Conservation (phyloP, 1,140 invertebrate genomes). For the Drosophila nannoptera region DNA sequence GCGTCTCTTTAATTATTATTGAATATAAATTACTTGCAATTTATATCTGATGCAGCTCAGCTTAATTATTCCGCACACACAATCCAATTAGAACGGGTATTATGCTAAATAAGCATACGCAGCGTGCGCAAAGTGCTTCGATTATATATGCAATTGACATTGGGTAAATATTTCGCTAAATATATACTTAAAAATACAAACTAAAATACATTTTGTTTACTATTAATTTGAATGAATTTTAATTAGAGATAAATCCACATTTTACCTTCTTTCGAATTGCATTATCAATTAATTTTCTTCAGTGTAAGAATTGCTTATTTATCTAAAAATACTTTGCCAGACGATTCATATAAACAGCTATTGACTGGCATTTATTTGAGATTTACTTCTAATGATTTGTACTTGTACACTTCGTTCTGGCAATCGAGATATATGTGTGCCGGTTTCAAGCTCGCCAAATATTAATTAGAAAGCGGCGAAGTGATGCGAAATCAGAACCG, state of each 20-base stretch:
- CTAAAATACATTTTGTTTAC: too few species aligned
- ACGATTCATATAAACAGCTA: constrained; percentile 5
- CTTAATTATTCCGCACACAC: constrained; percentile 1
- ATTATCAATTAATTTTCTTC: background rate
- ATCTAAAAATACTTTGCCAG: background rate
- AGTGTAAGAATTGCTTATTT: background rate
- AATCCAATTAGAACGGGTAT: constrained; percentile 9
- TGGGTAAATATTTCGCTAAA: background rate
- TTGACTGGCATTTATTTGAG: constrained; percentile 11
- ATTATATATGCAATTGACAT: background rate
- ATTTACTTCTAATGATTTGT: constrained; percentile 25
- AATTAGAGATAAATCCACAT: too few species aligned
- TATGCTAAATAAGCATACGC: constrained; percentile 8
- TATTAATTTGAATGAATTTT: too few species aligned
- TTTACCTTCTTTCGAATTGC: background rate
- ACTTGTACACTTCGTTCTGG: background rate
- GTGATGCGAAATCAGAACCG: constrained; percentile 51
- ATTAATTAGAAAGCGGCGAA: constrained; percentile 52
- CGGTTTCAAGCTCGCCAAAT: constrained; percentile 40
- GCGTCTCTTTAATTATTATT: background rate
- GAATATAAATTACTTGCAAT: background rate
- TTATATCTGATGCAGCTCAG: background rate
- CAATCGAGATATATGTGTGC: constrained; percentile 47
- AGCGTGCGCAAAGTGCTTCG: background rate
- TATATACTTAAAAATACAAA: too few species aligned